These are phyloP conservation scores for Tachyglossus aculeatus DNA, from an alignment of 2,797 vertebrate genomes.

Conservation along the genomic window DNA sequence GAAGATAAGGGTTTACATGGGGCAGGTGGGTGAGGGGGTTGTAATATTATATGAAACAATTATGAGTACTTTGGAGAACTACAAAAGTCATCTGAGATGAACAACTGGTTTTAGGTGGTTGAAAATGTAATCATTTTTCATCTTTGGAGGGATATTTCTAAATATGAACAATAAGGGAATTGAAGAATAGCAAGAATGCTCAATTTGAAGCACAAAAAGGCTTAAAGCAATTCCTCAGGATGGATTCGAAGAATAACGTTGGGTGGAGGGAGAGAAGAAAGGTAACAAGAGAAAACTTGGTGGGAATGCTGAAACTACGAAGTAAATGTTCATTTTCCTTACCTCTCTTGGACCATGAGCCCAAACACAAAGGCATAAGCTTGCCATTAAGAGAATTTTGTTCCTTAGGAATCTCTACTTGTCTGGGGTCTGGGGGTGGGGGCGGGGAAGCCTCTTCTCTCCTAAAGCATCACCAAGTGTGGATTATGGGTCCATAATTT, in stretches of 20 bases:
- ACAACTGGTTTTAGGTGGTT: too few relatives aligned
- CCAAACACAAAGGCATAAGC: background rate
- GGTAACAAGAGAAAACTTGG: background rate
- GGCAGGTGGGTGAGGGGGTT: too few relatives aligned
- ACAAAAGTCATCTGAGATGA: too few relatives aligned
- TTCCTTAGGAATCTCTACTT: background rate
- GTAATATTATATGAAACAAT: too few relatives aligned
- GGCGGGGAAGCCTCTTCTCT: slow-evolving; percentile 8
- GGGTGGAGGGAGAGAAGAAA: background rate
- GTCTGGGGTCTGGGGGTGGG: slow-evolving; percentile 4
- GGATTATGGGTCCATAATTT: slow-evolving; percentile 43
- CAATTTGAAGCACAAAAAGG: background rate
- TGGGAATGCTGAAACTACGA: too few relatives aligned
- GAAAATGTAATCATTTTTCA: background rate
- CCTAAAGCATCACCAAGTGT: background rate
- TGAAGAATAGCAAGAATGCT: background rate
- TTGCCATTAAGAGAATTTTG: background rate
- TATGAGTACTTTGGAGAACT: too few relatives aligned
- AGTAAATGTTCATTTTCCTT: background rate
- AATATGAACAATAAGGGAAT: background rate
- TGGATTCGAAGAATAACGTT: background rate
- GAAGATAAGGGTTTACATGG: too few relatives aligned
- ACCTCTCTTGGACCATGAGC: background rate
- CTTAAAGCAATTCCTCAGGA: background rate
- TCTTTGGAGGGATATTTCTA: background rate